Percentiles rank a stretch among this genome's conserved stretches.
Evolutionary conservation across 2,113 vertebrate species (phyloP).

Genomic region (Serinus canaria): DNA sequence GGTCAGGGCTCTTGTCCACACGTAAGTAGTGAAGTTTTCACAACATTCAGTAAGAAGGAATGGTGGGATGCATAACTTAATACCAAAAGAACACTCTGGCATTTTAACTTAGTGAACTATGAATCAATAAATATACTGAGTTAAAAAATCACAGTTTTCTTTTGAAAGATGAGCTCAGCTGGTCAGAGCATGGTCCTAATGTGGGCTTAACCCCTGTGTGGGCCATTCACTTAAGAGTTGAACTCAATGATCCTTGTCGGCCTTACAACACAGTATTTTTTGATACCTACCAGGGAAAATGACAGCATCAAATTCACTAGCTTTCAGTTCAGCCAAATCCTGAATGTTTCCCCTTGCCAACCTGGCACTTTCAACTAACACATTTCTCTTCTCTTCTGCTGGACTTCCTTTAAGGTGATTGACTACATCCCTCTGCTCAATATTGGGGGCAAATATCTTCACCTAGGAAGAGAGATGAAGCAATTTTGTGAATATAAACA

Average conservation of each 20-base stretch:
- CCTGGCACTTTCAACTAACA: slow-evolving; percentile 81
- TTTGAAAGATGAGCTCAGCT: neutral
- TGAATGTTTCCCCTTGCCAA: slow-evolving; percentile 78
- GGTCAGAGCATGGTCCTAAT: neutral
- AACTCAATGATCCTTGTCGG: neutral
- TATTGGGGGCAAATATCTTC: slow-evolving; percentile 83
- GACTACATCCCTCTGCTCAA: slow-evolving; percentile 84
- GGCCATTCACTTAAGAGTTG: neutral
- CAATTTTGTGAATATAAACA: neutral
- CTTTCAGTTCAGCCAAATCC: slow-evolving; percentile 76
- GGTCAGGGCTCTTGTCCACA: neutral
- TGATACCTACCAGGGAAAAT: slow-evolving; percentile 76
- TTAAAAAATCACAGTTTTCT: neutral
- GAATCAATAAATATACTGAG: neutral
- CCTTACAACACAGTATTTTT: neutral
- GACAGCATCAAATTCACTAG: slow-evolving; percentile 75
- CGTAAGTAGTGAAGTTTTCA: neutral
- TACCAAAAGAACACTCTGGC: neutral
- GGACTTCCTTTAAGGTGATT: slow-evolving; percentile 80
- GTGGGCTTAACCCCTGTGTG: too few species aligned
- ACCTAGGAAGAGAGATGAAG: slow-evolving; percentile 71
- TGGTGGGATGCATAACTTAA: neutral
- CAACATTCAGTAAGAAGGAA: neutral
- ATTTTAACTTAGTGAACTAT: neutral
- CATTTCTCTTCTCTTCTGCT: slow-evolving; percentile 78